Evolutionary conservation across 2,797 vertebrate species (phyloP).

Genomic region (Esox lucius): DNA sequence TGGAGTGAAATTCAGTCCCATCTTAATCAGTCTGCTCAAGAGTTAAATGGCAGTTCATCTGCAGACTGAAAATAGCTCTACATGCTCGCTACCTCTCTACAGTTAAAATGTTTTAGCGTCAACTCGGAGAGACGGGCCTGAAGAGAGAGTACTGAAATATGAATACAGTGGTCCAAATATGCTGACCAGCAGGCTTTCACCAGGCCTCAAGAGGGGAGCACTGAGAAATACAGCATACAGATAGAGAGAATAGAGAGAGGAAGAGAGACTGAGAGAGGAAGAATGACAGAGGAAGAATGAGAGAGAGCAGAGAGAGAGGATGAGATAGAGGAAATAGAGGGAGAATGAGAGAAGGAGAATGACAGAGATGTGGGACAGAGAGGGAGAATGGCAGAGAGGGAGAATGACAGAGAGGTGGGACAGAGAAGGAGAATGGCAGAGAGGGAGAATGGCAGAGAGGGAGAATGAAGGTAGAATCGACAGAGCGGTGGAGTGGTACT

Average conservation of each 20-base stretch:
- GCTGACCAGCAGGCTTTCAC: slow-evolving; percentile 31
- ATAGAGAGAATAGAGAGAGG: slow-evolving; percentile 10
- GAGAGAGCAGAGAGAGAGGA: not conserved
- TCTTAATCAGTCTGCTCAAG: slow-evolving; percentile 3
- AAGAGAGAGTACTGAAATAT: slow-evolving; percentile 15
- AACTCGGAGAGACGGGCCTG: slow-evolving; percentile 1
- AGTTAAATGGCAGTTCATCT: slow-evolving; percentile 18
- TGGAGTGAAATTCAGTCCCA: not conserved
- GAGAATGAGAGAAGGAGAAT: too few relatives aligned
- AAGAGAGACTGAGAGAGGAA: not conserved
- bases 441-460: not conserved
- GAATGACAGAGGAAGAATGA: not conserved
- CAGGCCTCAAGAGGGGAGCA: slow-evolving; percentile 14
- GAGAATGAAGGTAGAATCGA: not conserved
- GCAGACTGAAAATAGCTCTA: slow-evolving; percentile 13
- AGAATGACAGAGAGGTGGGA: too few relatives aligned
- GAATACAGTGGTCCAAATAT: slow-evolving; percentile 16
- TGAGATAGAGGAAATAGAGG: too few relatives aligned
- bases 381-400: too few relatives aligned
- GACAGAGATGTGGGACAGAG: too few relatives aligned
- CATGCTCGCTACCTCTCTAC: not conserved
- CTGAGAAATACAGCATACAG: slow-evolving; percentile 9
- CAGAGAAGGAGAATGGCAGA: too few relatives aligned
- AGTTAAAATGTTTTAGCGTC: slow-evolving; percentile 13
- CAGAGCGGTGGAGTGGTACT: slow-evolving; percentile 3